A percentile compares a stretch with the other conserved stretches of the same genome.
These are phyloP conservation scores for Enchytraeus crypticus DNA, from an alignment of 2,888 invertebrate genomes.

Conservation along the genomic window DNA sequence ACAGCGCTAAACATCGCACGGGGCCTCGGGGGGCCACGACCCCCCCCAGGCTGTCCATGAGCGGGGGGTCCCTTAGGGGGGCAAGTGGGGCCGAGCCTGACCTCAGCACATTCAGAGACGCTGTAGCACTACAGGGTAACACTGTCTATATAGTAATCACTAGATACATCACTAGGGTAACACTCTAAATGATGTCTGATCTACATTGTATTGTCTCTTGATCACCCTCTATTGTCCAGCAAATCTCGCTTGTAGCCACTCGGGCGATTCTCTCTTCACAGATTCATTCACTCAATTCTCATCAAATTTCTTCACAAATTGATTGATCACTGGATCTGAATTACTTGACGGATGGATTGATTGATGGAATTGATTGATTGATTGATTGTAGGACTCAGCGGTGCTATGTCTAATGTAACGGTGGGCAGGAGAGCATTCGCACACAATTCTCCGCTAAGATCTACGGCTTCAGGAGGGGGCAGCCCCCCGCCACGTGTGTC, in stretches of 20 bases:
- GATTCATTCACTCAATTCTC: not conserved
- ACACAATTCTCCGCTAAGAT: too few species aligned
- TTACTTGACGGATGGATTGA: not conserved
- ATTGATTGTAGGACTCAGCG: not conserved
- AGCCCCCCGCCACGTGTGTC: too few species aligned
- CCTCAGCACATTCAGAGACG: conserved; percentile 66
- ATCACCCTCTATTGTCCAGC: too few species aligned
- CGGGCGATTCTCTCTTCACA: too few species aligned
- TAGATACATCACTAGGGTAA: too few species aligned
- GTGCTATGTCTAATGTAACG: not conserved
- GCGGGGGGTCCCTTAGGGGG: not conserved
- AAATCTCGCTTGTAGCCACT: too few species aligned
- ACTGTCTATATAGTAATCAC: too few species aligned
- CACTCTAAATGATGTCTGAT: too few species aligned
- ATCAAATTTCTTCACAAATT: not conserved
- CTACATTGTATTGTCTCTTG: too few species aligned
- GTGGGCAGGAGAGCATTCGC: too few species aligned
- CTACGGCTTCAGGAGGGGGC: too few species aligned
- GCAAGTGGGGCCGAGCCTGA: conserved; percentile 47
- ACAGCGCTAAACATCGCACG: conserved; percentile 20
- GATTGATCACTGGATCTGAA: not conserved
- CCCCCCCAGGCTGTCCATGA: not conserved
- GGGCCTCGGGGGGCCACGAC: not conserved
- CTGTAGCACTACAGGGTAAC: conserved; percentile 59
- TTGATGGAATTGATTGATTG: not conserved